Evolutionary conservation across 1,140 invertebrate species (phyloP).

Genomic region (Thaumatotibia leucotreta): DNA sequence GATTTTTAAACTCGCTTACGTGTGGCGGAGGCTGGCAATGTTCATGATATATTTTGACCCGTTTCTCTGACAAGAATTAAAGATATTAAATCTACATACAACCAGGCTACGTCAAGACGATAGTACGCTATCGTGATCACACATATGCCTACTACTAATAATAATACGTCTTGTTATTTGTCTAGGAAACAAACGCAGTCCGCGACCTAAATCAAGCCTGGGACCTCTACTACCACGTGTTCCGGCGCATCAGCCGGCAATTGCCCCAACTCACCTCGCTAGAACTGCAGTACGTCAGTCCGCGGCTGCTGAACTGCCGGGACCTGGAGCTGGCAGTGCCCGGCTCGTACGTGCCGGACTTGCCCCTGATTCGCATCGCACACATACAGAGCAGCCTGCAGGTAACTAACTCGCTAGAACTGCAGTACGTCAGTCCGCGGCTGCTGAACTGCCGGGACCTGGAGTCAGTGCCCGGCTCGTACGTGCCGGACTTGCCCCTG

Average conservation of each 20-base stretch:
- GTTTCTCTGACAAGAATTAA: too few species aligned
- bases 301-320: conserved; percentile 91
- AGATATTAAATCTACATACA: too few species aligned
- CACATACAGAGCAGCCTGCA: conserved; percentile 90
- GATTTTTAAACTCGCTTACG: too few species aligned
- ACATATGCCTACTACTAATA: too few species aligned
- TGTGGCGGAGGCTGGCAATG: too few species aligned
- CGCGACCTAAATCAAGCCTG: conserved; percentile 97
- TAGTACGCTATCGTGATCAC: too few species aligned
- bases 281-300: conserved; percentile 97
- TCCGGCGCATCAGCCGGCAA: conserved; percentile 95
- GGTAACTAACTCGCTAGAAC: conserved; percentile 71
- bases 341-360: conserved; percentile 95
- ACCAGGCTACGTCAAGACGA: too few species aligned
- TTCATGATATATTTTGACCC: too few species aligned
- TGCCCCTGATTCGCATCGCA: conserved; percentile 91
- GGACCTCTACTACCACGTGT: conserved; percentile 99
- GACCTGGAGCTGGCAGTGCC: conserved; percentile 97
- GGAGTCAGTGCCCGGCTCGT: conserved; percentile 90
- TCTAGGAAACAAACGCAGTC: conserved; percentile 84
- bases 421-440: background rate
- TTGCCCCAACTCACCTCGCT: conserved; percentile 92
- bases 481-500: conserved; percentile 54
- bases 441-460: background rate
- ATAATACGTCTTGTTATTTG: too few species aligned